Conservation (phyloP, 1,140 invertebrate genomes). For the Xylocopa sonorina region DNA sequence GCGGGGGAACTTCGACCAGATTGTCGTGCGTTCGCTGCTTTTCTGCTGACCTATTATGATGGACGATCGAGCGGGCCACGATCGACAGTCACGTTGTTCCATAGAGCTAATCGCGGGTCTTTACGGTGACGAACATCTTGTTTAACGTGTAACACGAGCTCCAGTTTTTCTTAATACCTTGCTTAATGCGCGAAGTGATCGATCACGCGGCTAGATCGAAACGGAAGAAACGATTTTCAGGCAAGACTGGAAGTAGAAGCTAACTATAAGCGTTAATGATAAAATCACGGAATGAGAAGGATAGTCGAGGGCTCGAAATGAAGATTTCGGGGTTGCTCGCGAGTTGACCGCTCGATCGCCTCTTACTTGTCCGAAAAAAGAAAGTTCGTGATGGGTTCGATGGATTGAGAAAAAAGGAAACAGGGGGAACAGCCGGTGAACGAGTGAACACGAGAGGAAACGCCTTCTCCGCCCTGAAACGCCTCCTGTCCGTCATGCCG, state of each 20-base stretch:
- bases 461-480: constrained; percentile 73
- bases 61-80: constrained; percentile 44
- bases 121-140: too few species aligned
- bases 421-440: constrained; percentile 71
- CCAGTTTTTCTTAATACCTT: too few species aligned
- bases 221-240: too few species aligned
- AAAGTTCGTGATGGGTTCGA: neutral
- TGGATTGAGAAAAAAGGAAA: constrained; percentile 31
- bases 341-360: neutral
- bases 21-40: constrained; percentile 39
- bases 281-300: too few species aligned
- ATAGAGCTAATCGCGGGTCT: too few species aligned
- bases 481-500: constrained; percentile 78
- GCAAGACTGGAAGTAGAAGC: too few species aligned
- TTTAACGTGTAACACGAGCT: too few species aligned
- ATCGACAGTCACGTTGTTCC: neutral
- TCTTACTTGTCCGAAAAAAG: neutral
- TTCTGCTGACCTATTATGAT: constrained; percentile 35
- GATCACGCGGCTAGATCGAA: too few species aligned
- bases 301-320: neutral
- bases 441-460: constrained; percentile 70
- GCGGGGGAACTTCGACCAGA: constrained; percentile 46
- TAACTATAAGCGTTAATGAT: too few species aligned
- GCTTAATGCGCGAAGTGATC: too few species aligned
- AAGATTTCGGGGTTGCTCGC: neutral